These are phyloP conservation scores for Delphinapterus leucas DNA, from an alignment of 2,113 vertebrate genomes.

Conservation along the genomic window DNA sequence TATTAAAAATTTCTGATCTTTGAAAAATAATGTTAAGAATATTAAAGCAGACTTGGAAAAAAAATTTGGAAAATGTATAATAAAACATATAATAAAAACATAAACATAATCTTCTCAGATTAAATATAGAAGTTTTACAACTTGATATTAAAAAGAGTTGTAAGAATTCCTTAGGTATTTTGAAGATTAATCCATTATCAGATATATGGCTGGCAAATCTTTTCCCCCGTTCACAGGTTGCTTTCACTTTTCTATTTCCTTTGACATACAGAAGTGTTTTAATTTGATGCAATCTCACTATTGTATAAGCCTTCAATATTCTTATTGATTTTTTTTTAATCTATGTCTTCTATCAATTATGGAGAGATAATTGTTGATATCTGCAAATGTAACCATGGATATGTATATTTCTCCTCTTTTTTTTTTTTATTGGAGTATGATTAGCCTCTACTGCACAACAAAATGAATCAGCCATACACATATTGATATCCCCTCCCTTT, in stretches of 20 bases:
- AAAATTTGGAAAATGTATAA: background rate
- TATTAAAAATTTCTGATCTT: background rate
- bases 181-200: background rate
- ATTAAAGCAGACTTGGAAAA: background rate
- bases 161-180: background rate
- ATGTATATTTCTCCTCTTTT: background rate
- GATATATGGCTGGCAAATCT: background rate
- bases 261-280: background rate
- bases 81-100: background rate
- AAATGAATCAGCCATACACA: too few relatives aligned
- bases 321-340: background rate
- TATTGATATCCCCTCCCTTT: too few relatives aligned
- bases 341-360: background rate
- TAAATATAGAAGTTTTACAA: background rate
- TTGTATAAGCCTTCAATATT: background rate
- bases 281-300: background rate
- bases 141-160: background rate
- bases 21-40: background rate
- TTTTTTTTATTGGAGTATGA: too few relatives aligned
- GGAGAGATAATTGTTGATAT: background rate
- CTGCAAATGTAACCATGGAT: background rate
- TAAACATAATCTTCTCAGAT: background rate
- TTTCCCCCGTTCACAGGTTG: background rate
- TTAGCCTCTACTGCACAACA: too few relatives aligned
- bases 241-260: background rate